A percentile compares a stretch with the other conserved stretches of the same genome.
These are phyloP conservation scores for Drosophila kokeensis DNA, from an alignment of 2,888 invertebrate species.

Conservation along the genomic window DNA sequence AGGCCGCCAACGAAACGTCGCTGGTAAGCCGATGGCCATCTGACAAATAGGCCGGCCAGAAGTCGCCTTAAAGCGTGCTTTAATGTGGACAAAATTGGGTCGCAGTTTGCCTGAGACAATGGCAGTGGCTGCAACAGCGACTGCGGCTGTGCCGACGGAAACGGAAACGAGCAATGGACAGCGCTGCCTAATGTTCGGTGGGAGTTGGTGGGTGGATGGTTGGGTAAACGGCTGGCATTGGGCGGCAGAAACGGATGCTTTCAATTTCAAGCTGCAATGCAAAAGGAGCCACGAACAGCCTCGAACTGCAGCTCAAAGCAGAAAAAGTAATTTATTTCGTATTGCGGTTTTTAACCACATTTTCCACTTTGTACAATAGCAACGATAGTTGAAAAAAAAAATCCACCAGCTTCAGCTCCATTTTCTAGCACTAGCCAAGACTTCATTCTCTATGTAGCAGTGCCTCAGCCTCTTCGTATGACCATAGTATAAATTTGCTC, in stretches of 20 bases:
- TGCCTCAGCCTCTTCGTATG: constrained; percentile 22
- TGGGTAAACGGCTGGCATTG: constrained; percentile 63
- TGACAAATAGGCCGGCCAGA: constrained; percentile 67
- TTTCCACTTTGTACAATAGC: constrained; percentile 78
- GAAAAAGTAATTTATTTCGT: constrained; percentile 80
- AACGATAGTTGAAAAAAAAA: constrained; percentile 71
- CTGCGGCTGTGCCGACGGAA: constrained; percentile 51
- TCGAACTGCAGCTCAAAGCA: constrained; percentile 74
- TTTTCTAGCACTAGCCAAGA: constrained; percentile 38
- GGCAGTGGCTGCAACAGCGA: constrained; percentile 18
- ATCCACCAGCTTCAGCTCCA: constrained; percentile 34
- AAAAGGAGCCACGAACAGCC: constrained; percentile 52
- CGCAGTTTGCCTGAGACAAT: constrained; percentile 48
- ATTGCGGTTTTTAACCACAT: constrained; percentile 81
- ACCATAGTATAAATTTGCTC: constrained; percentile 73
- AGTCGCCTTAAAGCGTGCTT: constrained; percentile 64
- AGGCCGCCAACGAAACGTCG: constrained; percentile 38
- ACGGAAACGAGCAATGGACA: constrained; percentile 75
- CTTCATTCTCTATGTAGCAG: constrained; percentile 38
- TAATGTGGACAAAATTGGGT: constrained; percentile 60
- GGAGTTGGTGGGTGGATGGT: constrained; percentile 20
- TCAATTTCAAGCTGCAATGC: constrained; percentile 77
- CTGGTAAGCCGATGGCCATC: constrained; percentile 25
- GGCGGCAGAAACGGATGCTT: constrained; percentile 71
- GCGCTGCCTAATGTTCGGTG: constrained; percentile 71